Percentiles rank a stretch among this genome's conserved stretches.
Conservation (phyloP, 2,113 vertebrate species). For the Cavia aperea region DNA sequence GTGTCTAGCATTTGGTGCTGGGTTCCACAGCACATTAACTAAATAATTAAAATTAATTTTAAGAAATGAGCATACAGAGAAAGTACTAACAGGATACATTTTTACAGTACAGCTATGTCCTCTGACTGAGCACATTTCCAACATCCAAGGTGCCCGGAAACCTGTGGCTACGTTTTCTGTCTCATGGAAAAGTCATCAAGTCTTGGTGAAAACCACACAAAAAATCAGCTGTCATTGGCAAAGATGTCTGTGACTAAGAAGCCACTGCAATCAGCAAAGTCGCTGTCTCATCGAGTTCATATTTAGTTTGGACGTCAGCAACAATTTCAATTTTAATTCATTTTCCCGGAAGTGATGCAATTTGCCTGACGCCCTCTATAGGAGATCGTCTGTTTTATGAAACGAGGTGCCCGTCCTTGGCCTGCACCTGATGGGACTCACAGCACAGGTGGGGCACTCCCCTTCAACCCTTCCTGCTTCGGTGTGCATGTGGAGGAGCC, state of each 20-base stretch:
- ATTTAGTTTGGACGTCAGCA: not conserved
- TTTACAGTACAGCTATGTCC: not conserved
- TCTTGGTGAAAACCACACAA: not conserved
- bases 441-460: rapidly evolving
- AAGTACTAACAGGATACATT: not conserved
- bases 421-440: not conserved
- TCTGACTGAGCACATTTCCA: not conserved
- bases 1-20: not conserved
- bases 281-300: not conserved
- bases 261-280: not conserved
- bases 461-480: not conserved
- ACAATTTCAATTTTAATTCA: not conserved
- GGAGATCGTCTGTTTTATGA: not conserved
- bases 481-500: not conserved
- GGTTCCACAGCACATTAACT: not conserved
- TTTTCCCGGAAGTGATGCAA: not conserved
- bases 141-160: not conserved
- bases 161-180: not conserved
- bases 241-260: not conserved
- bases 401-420: not conserved
- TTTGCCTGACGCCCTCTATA: not conserved
- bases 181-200: not conserved
- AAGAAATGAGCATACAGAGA: not conserved
- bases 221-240: not conserved
- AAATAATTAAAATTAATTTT: not conserved